Evolutionary conservation across 2,797 vertebrate genomes (phyloP).

Genomic region (Pipistrellus kuhlii): DNA sequence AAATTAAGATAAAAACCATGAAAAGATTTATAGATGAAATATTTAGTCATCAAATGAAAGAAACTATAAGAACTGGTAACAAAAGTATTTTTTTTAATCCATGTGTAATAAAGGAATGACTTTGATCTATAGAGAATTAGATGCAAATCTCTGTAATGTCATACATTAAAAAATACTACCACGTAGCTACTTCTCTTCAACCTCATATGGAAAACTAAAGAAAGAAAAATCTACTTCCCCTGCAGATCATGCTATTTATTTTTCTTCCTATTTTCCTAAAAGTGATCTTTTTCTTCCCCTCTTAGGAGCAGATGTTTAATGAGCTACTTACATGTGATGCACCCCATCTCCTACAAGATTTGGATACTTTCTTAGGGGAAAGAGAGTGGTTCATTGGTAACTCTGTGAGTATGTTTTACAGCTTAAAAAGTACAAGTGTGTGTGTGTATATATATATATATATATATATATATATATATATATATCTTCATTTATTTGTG

Average conservation of each 20-base stretch:
- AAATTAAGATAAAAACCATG: slow-evolving; percentile 37
- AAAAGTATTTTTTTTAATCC: neutral
- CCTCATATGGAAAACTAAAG: neutral
- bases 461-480: neutral
- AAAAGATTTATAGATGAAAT: slow-evolving; percentile 20
- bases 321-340: slow-evolving; percentile 84
- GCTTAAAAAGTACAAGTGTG: slow-evolving; percentile 24
- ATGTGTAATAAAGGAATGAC: neutral
- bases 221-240: neutral
- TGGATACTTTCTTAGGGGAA: slow-evolving; percentile 85
- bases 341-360: slow-evolving; percentile 81
- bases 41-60: slow-evolving; percentile 3
- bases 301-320: slow-evolving; percentile 83
- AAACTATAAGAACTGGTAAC: neutral
- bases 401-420: slow-evolving; percentile 85
- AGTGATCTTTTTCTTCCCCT: slow-evolving; percentile 5
- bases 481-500: neutral
- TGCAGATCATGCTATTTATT: neutral
- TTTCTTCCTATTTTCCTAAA: neutral
- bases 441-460: no score
- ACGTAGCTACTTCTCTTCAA: neutral
- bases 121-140: neutral
- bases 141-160: neutral
- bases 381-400: slow-evolving; percentile 87
- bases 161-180: neutral